Conservation (phyloP, 2,797 vertebrate species). For the Nannoperca australis region DNA sequence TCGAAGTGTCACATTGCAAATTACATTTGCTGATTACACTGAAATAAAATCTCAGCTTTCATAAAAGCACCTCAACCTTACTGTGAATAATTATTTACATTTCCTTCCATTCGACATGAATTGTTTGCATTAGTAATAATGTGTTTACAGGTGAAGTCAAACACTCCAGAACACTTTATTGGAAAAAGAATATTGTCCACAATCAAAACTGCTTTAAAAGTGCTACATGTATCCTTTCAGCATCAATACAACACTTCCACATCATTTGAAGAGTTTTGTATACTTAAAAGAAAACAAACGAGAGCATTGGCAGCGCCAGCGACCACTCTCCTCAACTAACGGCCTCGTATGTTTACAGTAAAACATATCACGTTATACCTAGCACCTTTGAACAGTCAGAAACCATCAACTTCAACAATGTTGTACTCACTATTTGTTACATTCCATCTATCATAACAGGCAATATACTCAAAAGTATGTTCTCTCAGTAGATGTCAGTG, state of each 20-base stretch:
- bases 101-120: not conserved
- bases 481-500: slow-evolving; percentile 27
- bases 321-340: not conserved
- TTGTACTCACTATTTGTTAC: slow-evolving; percentile 58
- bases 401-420: slow-evolving; percentile 39
- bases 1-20: slow-evolving; percentile 27
- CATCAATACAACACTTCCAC: slow-evolving; percentile 28
- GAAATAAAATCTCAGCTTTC: slow-evolving; percentile 63
- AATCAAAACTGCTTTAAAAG: slow-evolving; percentile 57
- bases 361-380: slow-evolving; percentile 27
- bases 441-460: slow-evolving; percentile 68
- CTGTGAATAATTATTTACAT: not conserved
- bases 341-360: slow-evolving; percentile 15
- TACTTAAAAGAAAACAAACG: slow-evolving; percentile 47
- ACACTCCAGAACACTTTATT: slow-evolving; percentile 74
- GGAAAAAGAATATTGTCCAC: slow-evolving; percentile 49
- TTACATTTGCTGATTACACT: slow-evolving; percentile 52
- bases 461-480: slow-evolving; percentile 37
- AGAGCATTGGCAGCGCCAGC: slow-evolving; percentile 15
- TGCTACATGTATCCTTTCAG: slow-evolving; percentile 56
- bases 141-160: slow-evolving; percentile 9
- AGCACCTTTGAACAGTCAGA: slow-evolving; percentile 62
- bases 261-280: slow-evolving; percentile 32
- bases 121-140: not conserved
- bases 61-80: not conserved